Base-by-base conservation (phyloP, 2,888 invertebrate species). In the Taphrorychus bicolor region DNA sequence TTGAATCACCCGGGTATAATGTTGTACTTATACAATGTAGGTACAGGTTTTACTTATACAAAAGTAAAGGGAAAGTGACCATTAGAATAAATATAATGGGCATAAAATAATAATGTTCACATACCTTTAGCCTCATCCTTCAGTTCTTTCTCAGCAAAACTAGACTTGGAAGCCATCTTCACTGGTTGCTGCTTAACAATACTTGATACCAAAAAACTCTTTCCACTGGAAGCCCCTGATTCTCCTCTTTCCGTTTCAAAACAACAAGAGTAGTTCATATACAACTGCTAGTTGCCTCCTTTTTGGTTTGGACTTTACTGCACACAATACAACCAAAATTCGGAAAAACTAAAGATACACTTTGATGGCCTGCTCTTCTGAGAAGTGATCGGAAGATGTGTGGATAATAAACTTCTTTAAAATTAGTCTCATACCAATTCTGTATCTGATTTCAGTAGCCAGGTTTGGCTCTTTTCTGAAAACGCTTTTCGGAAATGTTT, bases 381-480 rank as follows among this genome's bases (percentile, higher is more conserved):
- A 89, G 81, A 89, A 91, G 81, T 91, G 91, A 76, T 91, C 90
- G 74, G 91, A 91, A 73, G 90, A 90, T 71, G 91, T 91, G 84
- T 91, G 90, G 79, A 91, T 85, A 83, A 91, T 91, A 79, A 90
- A 89, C 78, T 81, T 89, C 87, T 81, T 88, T 84, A 82, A 89
- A 84, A 83, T 89, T 87, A 86, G 88, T 88, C 90, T 89, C 91
- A 91, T 91, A 86, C 89, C 89, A 87, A 89, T 87, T 84, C 88
- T 87, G 83, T 84, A 84, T 82, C 84, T 83, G 76, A 85, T 84
- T 82, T 85, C 85, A 79, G 85, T 85, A 83, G 85, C 85, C 85
- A 85, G 85, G 83, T 85, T 85, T 84, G 79, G 76, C 72, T 63
- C 57, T 68, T 75, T 66, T 23, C 11, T 18, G 18, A 63, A 62